Percentiles rank a stretch among this genome's conserved stretches.
Conservation (phyloP, 23 tunicate species). For the Trididemnum nubilum region DNA sequence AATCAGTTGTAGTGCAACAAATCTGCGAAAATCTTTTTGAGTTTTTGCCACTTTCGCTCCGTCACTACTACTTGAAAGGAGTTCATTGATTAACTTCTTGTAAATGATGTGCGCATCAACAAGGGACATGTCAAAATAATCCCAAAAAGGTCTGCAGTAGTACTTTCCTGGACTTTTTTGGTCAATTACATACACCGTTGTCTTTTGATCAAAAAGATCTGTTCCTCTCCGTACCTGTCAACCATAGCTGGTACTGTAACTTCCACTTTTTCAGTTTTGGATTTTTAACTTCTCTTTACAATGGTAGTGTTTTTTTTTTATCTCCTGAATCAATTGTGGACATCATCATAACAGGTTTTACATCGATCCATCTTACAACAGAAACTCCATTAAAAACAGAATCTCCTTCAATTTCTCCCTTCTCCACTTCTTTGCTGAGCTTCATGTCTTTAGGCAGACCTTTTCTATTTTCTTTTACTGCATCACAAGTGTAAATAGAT, state of each 20-base stretch:
- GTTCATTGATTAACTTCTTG: background rate
- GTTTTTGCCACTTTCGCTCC: constrained; percentile 3
- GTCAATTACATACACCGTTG: constrained; percentile 18
- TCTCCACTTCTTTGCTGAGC: background rate
- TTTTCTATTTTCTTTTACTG: background rate
- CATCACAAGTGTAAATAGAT: constrained; percentile 1
- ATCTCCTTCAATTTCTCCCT: constrained; percentile 3
- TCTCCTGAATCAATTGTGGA: constrained; percentile 8
- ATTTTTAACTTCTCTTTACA: no score
- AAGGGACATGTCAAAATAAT: constrained; percentile 22
- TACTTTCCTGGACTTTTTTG: constrained; percentile 8
- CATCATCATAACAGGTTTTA: constrained; percentile 11
- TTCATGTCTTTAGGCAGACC: constrained; percentile 16
- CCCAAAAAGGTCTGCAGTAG: constrained; percentile 12
- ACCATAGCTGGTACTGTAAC: constrained; percentile 17
- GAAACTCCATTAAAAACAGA: constrained; percentile 17
- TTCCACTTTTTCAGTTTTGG: constrained; percentile 10
- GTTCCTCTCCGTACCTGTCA: constrained; percentile 19
- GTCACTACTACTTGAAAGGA: background rate
- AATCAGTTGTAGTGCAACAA: constrained; percentile 11
- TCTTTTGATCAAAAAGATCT: constrained; percentile 5
- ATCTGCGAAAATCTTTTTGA: constrained; percentile 5
- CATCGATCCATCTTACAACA: constrained; percentile 18
- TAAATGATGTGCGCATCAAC: background rate
- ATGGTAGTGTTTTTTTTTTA: no score